Percentiles rank a stretch among this genome's conserved stretches.
These are phyloP conservation scores for Calameuta pallipes DNA, from an alignment of 2,888 invertebrate species.

Conservation along the genomic window DNA sequence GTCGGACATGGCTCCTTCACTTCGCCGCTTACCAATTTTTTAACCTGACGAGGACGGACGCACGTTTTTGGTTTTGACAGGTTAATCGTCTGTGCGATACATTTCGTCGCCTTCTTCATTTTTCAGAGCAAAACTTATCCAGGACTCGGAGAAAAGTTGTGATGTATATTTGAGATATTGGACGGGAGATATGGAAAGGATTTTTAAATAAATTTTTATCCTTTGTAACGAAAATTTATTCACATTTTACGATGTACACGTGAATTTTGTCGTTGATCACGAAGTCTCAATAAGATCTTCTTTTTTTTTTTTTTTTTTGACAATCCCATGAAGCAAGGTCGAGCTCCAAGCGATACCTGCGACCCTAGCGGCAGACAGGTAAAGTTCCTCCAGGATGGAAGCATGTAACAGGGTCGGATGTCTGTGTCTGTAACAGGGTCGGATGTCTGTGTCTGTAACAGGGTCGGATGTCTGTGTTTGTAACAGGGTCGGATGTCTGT, in stretches of 20 bases:
- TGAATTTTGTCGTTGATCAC: background rate
- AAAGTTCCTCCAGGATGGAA: background rate
- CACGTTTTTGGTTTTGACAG: slow-evolving; percentile 53
- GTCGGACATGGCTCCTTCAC: slow-evolving; percentile 31
- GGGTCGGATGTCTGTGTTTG: too few species aligned
- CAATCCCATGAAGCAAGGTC: background rate
- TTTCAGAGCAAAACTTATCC: slow-evolving; percentile 4
- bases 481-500: too few species aligned
- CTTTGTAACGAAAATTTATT: background rate
- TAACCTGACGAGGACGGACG: slow-evolving; percentile 38
- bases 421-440: background rate
- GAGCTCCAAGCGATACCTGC: background rate
- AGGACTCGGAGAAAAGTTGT: background rate
- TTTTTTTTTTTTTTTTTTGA: background rate
- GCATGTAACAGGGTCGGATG: slow-evolving; percentile 12
- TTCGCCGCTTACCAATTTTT: slow-evolving; percentile 41
- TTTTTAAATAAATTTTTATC: background rate
- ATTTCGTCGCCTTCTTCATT: slow-evolving; percentile 46
- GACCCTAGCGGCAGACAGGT: background rate
- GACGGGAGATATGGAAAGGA: background rate
- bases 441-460: too few species aligned
- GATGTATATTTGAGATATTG: background rate
- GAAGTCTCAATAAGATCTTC: background rate
- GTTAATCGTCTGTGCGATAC: slow-evolving; percentile 53
- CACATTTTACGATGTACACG: background rate